phyloP scores from a whole-genome alignment of 37 sponge, comb jelly and placozoan species.

The Ephydatia muelleri region DNA sequence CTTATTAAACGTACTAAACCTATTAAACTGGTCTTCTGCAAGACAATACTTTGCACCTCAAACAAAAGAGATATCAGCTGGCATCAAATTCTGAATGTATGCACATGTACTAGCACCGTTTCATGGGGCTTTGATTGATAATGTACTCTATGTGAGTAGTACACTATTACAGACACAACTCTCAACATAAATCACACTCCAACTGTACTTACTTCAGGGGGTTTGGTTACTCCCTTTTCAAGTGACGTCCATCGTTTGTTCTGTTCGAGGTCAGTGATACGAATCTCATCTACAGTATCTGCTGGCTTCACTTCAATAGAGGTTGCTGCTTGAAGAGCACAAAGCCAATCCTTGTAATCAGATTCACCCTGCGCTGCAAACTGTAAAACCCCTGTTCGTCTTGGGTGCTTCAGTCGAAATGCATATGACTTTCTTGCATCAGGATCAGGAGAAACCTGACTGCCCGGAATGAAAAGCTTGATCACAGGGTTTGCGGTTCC shows the following conservation, averaged over 20 bases:
- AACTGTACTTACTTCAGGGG: background rate
- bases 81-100: background rate
- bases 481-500: background rate
- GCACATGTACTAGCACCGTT: background rate
- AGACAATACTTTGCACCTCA: no score
- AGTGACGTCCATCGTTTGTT: slow-evolving; percentile 50
- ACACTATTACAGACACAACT: no score
- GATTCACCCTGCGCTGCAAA: slow-evolving; percentile 65
- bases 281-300: slow-evolving; percentile 47
- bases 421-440: slow-evolving; percentile 59
- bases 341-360: slow-evolving; percentile 53
- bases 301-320: slow-evolving; percentile 59
- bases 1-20: no score
- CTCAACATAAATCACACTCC: no score
- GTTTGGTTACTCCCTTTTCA: slow-evolving; percentile 2
- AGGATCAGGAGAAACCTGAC: slow-evolving; percentile 15
- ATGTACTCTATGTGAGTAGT: no score
- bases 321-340: slow-evolving; percentile 38
- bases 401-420: slow-evolving; percentile 60
- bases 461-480: slow-evolving; percentile 67
- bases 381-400: slow-evolving; percentile 53
- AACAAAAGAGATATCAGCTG: background rate
- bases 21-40: no score
- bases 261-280: slow-evolving; percentile 55
- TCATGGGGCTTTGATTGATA: no score